Percentiles rank a stretch among this genome's conserved stretches.
Evolutionary conservation across 2,888 invertebrate genomes (phyloP).

Genomic region (Charanyca ferruginea): DNA sequence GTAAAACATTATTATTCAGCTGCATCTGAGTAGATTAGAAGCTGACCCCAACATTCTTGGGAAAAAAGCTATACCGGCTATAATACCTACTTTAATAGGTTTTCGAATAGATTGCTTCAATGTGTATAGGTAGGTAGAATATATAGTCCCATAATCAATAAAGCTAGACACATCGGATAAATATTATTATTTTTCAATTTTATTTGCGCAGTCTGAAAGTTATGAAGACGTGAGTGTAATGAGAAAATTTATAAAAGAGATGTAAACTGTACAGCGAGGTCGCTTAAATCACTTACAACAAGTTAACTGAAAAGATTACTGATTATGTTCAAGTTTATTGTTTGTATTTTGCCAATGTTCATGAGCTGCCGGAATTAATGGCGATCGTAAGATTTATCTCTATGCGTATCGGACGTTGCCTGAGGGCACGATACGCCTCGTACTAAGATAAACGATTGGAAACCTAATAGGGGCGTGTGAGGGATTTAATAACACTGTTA

Average conservation of each 20-base stretch:
- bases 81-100: no score
- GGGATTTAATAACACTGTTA: slow-evolving; percentile 17
- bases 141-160: no score
- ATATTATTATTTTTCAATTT: neutral
- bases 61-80: no score
- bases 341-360: slow-evolving; percentile 39
- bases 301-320: slow-evolving; percentile 36
- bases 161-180: no score
- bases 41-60: no score
- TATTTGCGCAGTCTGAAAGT: neutral
- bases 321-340: slow-evolving; percentile 52
- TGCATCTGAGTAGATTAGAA: no score
- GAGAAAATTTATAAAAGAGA: slow-evolving; percentile 9
- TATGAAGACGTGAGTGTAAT: slow-evolving; percentile 5
- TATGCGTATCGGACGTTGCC: slow-evolving; percentile 35
- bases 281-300: slow-evolving; percentile 43
- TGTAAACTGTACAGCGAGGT: slow-evolving; percentile 28
- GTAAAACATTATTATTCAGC: no score
- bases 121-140: no score
- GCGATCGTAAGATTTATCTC: slow-evolving; percentile 48
- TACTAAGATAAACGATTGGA: slow-evolving; percentile 23
- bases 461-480: slow-evolving; percentile 46
- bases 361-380: slow-evolving; percentile 62
- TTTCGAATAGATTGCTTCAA: no score
- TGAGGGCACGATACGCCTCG: slow-evolving; percentile 30